Percentiles rank a stretch among this genome's conserved stretches.
phyloP scores from a whole-genome alignment of 2,113 vertebrate species.

The Chascanopsetta lugubris region DNA sequence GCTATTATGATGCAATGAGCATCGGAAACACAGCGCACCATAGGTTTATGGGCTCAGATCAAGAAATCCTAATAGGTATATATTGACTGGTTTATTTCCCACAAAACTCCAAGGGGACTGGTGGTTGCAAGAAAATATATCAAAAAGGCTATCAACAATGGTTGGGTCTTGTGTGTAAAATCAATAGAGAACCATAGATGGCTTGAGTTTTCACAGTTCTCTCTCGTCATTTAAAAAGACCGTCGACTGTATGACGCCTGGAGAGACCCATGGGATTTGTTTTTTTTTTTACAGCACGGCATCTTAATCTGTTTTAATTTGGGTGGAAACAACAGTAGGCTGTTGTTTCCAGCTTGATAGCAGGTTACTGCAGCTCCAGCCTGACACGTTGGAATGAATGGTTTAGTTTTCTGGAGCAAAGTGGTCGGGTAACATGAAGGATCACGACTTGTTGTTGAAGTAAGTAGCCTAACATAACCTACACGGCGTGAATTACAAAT shows the following conservation, averaged over 20 bases:
- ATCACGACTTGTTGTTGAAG: slow-evolving; percentile 44
- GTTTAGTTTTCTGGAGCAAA: slow-evolving; percentile 42
- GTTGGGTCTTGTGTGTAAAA: slow-evolving; percentile 98
- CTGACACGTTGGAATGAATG: slow-evolving; percentile 36
- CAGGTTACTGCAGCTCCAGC: slow-evolving; percentile 34
- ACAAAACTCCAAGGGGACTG: slow-evolving; percentile 92
- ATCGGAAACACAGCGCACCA: slow-evolving; percentile 83
- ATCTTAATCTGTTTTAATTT: slow-evolving; percentile 81
- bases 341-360: slow-evolving; percentile 30
- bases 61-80: slow-evolving; percentile 99
- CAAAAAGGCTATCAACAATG: slow-evolving; percentile 99
- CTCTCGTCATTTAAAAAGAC: slow-evolving; percentile 98
- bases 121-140: slow-evolving; percentile 98
- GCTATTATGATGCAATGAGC: slow-evolving; percentile 96
- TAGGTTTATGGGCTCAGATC: slow-evolving; percentile 98
- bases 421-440: slow-evolving; percentile 31
- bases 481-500: slow-evolving; percentile 36
- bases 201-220: slow-evolving; percentile 99
- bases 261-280: slow-evolving; percentile 87
- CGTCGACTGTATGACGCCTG: slow-evolving; percentile 85
- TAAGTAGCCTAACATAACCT: slow-evolving; percentile 55
- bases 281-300: slow-evolving; percentile 87
- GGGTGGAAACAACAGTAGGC: slow-evolving; percentile 59
- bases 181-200: slow-evolving; percentile 99
- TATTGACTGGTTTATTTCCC: slow-evolving; percentile 94